phyloP scores from a whole-genome alignment of 2,113 vertebrate genomes.

The Nymphicus hollandicus region DNA sequence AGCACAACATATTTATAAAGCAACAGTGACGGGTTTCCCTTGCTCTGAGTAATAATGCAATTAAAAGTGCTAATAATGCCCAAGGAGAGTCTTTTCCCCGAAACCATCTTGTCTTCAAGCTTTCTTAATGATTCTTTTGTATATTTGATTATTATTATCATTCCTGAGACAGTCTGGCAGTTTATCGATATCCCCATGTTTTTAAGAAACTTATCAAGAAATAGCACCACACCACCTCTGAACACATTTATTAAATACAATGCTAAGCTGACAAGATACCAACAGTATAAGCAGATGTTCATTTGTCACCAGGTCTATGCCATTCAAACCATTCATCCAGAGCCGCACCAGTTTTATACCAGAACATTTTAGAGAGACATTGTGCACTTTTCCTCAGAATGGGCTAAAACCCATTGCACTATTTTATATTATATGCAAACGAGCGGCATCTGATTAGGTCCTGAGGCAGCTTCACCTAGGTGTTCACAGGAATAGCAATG shows the following conservation, averaged over 20 bases:
- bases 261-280: constrained; percentile 44
- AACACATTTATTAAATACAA: constrained; percentile 38
- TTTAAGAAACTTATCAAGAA: constrained; percentile 53
- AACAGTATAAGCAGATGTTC: constrained; percentile 16
- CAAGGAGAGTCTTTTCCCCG: constrained; percentile 39
- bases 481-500: constrained; percentile 73
- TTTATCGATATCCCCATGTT: constrained; percentile 64
- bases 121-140: constrained; percentile 57
- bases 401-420: constrained; percentile 63
- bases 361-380: constrained; percentile 52
- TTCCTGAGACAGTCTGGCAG: constrained; percentile 54
- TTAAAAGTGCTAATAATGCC: constrained; percentile 54
- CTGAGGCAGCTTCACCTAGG: constrained; percentile 79
- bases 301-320: constrained; percentile 10
- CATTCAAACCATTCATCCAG: neutral
- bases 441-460: constrained; percentile 79
- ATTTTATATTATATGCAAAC: constrained; percentile 80
- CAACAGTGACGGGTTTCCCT: neutral
- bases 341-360: constrained; percentile 11
- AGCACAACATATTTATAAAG: constrained; percentile 16
- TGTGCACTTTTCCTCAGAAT: constrained; percentile 47
- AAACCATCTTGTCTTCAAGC: constrained; percentile 25
- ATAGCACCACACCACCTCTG: neutral
- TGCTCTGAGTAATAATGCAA: constrained; percentile 38
- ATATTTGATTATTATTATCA: constrained; percentile 64